Conservation (phyloP, 2,797 vertebrate genomes). For the Sparidentex hasta region DNA sequence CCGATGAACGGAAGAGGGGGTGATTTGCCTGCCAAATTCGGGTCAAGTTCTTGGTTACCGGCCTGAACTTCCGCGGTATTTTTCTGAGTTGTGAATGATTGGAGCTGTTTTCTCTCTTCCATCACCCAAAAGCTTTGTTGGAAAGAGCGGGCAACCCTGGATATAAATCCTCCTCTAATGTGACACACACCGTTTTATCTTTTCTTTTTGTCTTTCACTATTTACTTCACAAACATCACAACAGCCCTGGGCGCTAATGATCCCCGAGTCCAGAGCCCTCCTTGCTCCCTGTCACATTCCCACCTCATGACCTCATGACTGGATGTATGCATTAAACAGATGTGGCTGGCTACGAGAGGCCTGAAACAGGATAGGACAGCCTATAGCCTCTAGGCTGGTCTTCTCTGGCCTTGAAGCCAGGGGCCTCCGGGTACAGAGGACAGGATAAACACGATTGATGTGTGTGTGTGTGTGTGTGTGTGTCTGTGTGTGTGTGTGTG, state of each 20-base stretch:
- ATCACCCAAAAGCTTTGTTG: constrained; percentile 1
- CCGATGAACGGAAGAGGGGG: constrained; percentile 48
- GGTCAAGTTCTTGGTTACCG: constrained; percentile 57
- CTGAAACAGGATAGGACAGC: constrained; percentile 83
- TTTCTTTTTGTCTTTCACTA: neutral
- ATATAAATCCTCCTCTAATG: neutral
- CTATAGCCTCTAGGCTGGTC: constrained; percentile 73
- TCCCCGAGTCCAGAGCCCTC: constrained; percentile 66
- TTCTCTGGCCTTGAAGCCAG: constrained; percentile 81
- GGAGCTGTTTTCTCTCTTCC: constrained; percentile 11
- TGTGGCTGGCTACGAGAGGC: constrained; percentile 78
- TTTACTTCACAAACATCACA: constrained; percentile 31
- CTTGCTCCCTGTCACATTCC: constrained; percentile 81
- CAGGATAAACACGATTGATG: constrained; percentile 75
- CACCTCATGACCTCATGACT: constrained; percentile 81
- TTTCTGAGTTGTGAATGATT: constrained; percentile 30
- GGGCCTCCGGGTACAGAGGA: constrained; percentile 76
- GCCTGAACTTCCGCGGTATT: constrained; percentile 34
- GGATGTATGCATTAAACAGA: constrained; percentile 85
- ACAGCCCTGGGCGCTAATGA: constrained; percentile 58
- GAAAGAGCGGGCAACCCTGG: constrained; percentile 9
- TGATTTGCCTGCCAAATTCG: constrained; percentile 58
- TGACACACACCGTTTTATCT: neutral
- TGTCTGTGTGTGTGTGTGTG: constrained; percentile 11
- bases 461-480: constrained; percentile 49